Evolutionary conservation across 2,113 vertebrate genomes (phyloP).

Genomic region (Stercorarius parasiticus): DNA sequence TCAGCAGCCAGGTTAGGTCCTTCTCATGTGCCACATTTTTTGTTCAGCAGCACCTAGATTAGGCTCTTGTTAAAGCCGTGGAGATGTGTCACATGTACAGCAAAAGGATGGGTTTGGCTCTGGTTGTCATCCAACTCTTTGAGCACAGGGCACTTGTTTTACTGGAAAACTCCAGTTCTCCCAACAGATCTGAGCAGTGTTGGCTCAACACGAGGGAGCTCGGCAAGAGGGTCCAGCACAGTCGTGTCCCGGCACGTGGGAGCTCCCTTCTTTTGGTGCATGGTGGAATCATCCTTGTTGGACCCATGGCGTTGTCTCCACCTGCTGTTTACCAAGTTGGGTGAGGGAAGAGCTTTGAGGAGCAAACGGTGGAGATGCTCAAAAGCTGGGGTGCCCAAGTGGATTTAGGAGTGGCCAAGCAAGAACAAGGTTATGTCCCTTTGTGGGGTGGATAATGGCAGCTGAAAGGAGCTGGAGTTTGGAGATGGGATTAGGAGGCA

Average conservation of each 20-base stretch:
- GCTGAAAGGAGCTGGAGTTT: not conserved
- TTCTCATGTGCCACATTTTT: not conserved
- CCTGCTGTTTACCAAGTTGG: not conserved
- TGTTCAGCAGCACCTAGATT: not conserved
- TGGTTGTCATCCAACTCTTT: accelerated
- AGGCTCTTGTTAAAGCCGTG: accelerated
- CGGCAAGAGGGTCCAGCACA: not conserved
- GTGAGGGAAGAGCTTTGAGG: not conserved
- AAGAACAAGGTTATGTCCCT: not conserved
- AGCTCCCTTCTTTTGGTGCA: not conserved
- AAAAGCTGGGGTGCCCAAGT: not conserved
- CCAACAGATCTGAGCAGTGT: accelerated
- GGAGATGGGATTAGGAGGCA: not conserved
- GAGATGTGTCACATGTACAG: not conserved
- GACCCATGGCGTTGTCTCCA: not conserved
- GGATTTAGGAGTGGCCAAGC: not conserved
- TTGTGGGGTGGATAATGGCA: not conserved
- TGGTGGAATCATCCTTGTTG: not conserved
- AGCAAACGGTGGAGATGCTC: not conserved
- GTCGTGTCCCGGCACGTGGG: accelerated
- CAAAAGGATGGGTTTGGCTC: not conserved
- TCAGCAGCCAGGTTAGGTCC: not conserved
- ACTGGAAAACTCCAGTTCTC: not conserved
- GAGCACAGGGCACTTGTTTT: not conserved
- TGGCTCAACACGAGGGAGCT: not conserved